These are phyloP conservation scores for Sebastes baramenuke DNA, from an alignment of 2,797 vertebrate species.

Conservation along the genomic window DNA sequence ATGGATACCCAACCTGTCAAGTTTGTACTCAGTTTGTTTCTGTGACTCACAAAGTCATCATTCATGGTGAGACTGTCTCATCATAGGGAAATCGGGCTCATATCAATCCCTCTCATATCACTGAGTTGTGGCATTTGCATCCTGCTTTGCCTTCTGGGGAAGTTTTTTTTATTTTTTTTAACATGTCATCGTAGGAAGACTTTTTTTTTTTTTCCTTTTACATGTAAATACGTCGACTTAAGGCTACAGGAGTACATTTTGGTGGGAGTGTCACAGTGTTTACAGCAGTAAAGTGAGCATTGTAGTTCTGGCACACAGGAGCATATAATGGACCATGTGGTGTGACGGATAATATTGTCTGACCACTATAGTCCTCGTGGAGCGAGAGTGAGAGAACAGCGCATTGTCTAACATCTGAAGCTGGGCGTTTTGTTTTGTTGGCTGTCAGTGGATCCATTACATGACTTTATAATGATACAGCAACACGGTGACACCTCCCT, in stretches of 20 bases:
- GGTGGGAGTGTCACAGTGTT: constrained; percentile 10
- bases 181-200: constrained; percentile 2
- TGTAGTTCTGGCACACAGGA: constrained; percentile 10
- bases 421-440: constrained; percentile 43
- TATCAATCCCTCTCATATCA: constrained; percentile 65
- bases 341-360: constrained; percentile 15
- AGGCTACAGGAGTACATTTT: neutral
- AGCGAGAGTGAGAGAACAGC: constrained; percentile 20
- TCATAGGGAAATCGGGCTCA: constrained; percentile 67
- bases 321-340: constrained; percentile 21
- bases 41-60: constrained; percentile 42
- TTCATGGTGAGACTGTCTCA: constrained; percentile 59
- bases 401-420: constrained; percentile 33
- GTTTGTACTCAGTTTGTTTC: constrained; percentile 1
- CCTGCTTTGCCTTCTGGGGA: constrained; percentile 79
- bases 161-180: constrained; percentile 9
- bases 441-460: constrained; percentile 47
- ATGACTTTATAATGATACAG: constrained; percentile 42
- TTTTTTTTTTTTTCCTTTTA: constrained; percentile 1
- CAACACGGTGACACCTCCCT: constrained; percentile 25
- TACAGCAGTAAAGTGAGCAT: constrained; percentile 2
- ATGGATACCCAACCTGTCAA: neutral
- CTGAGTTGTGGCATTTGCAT: constrained; percentile 78
- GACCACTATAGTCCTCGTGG: constrained; percentile 17
- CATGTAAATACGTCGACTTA: neutral